Base-by-base conservation (phyloP, 2,888 invertebrate species). In the Myopa tessellatipennis region DNA sequence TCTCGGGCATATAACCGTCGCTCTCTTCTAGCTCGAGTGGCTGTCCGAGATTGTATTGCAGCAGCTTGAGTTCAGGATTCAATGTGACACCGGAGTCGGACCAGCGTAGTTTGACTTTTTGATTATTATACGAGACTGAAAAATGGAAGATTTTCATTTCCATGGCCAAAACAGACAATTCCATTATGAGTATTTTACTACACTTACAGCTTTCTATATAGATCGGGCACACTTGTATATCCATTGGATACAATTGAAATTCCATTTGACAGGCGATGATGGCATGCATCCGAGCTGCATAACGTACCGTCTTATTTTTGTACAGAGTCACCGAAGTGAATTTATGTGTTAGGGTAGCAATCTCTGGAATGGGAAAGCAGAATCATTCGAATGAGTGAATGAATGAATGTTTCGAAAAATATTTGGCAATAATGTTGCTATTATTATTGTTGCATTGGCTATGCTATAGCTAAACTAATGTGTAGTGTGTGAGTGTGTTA, bases 221-320 rank as follows among this genome's bases (percentile, higher is more conserved):
- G 85, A 95, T 93, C 12, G 95, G 95, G 85, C 95, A 95, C 55
- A 94, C 92, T 91, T 95, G 95, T 83, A 95, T 94, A 87, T 96
- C 95, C 94, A 95, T 94, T 38, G 95, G 95, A 86, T 95, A 96
- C 74, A 95, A 92, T 87, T 94, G 94, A 87, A 95, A 95, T 87
- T 95, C 95, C 95, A 96, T 95, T 90, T 95, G 95, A 87, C 95
- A 96, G 79, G 95, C 95, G 75, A 95, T 94, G 82, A 95, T 95
- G 0, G 95, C 95, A 85, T 95, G 95, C 94, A 96, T 94, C 81
- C 95, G 90, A 0, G 95, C 95, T 5, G 95, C 93, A 87, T 94
- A 95, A 78, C 93, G 90, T 40, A 95, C 94, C 0, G 95, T 95
- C 89, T 94, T 95, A 86, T 95, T 95, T 82, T 93, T 92, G 85